A percentile compares a stretch with the other conserved stretches of the same genome.
phyloP scores from a whole-genome alignment of 2,113 vertebrate genomes.

The Bubo blakistoni region DNA sequence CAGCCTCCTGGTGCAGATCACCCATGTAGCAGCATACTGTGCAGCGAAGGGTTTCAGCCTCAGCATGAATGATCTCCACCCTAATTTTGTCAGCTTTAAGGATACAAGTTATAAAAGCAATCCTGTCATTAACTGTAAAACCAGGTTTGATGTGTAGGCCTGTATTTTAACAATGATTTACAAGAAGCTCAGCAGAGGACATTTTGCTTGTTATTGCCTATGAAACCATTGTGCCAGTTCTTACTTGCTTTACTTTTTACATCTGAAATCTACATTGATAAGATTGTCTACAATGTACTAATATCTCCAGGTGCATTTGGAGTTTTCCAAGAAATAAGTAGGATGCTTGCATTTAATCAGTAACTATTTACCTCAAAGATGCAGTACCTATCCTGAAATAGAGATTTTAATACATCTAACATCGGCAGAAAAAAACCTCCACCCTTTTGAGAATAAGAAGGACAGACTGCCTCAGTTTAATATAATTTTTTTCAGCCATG shows the following conservation, averaged over 20 bases:
- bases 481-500: neutral
- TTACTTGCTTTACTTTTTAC: neutral
- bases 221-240: neutral
- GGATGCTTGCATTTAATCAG: constrained; percentile 4
- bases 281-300: neutral
- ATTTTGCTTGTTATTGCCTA: neutral
- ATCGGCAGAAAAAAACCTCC: neutral
- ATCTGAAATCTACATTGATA: neutral
- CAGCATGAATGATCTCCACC: neutral
- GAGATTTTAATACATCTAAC: constrained; percentile 46
- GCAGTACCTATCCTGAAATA: neutral
- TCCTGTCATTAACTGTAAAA: neutral
- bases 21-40: fast-evolving
- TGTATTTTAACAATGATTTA: neutral
- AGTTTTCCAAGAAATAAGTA: neutral
- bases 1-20: neutral
- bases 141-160: neutral
- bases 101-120: neutral
- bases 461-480: neutral
- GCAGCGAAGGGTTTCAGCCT: neutral
- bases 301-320: neutral
- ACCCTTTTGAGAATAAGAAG: neutral
- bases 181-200: neutral
- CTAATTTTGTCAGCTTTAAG: neutral
- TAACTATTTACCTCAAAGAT: neutral